Base-by-base conservation (phyloP, 1,140 invertebrate genomes). In the Drosophila asahinai region DNA sequence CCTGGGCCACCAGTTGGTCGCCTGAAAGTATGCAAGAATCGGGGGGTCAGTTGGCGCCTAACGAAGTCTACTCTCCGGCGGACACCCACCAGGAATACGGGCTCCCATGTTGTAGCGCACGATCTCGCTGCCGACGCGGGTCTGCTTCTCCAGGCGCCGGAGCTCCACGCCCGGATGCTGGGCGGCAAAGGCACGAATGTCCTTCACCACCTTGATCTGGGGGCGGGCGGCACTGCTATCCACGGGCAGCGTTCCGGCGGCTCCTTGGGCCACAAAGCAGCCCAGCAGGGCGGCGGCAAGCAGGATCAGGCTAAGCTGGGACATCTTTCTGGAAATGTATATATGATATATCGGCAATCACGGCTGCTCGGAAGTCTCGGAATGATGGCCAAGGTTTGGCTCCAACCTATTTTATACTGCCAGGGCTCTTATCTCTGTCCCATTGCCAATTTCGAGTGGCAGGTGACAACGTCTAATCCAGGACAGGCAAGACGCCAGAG, bases 401-500 rank as follows among this genome's bases (percentile, higher is more conserved):
- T 63, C 17, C 49, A 80, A 78, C 68, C 75, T 76, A 75, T 86
- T 55, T 82, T 90, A 91, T 91, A 91, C 58, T 11, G 25, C 8
- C 45, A 25, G 17, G 68, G 36, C 62, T 14, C 82, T 84, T 84
- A 84, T 84, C 82, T 63, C 27, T 30, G 27, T 51, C 65, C 66
- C 61, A 73, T 81, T 90, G 84, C 80, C 86, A 89, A 89, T 89
- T 89, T 84, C 70, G 64, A 87, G 71, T 74, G 71, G 47, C 54
- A 74, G 30, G 52, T 63, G 70, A 90, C 84, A 89, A 79, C 40
- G 52, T 81, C 62, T 79, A 74, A 89, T 89, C 84, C 83, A 64
- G 58, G 52, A 71, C 30, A 48, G 59, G 33, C 40, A 64, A 17
- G 11, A 3, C 55, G 38, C 40, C 61, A 17, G 11, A 5, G 33